Evolutionary conservation across 1,140 invertebrate genomes (phyloP), one percentile per base, ranked within the genome.

Genomic region (Helicorthomorpha holstii): DNA sequence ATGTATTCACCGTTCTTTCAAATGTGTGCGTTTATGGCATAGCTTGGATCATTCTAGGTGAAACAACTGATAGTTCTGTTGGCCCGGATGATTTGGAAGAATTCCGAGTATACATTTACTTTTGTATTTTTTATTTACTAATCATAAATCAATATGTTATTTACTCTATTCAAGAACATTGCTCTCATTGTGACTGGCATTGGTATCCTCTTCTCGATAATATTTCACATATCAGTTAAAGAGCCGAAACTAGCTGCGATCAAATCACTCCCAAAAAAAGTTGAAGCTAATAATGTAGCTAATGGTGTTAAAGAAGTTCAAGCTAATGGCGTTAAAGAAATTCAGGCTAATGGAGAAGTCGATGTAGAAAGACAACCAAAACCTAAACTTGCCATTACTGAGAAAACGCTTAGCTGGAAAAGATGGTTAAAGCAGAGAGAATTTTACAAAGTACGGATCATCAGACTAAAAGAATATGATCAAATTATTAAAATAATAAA

Each of bases 21-120:
- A 85, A 82, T 60, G 74, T 90, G n/a, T 65, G 75, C 34, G 81
- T 86, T 1, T 90, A 85, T 66, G 62, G 82, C 16, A 76, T 88
- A 38, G 81, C 83, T 0, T 85, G 81, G 78, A 64, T 79, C n/a
- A 70, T 79, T 56, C 66, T 83, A 60, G 67, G 76, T 57, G 66
- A 70, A 7, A 10, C 19, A 66, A 63, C 69, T 59, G 63, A 72
- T 64, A 60, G 69, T 56, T 73, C 78, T 68, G 75, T 90, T 50
- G 75, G 76, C 10, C 76, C 78, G 4, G 59, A 65, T 22, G 85
- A 91, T 73, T 73, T 70, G 19, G 61, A 69, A 53, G 81, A 82
- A 63, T 90, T 90, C 65, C 71, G 78, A 66, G 83, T 86, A 72
- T 57, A 57, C 25, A 22, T 46, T 46, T 7, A 46, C 4, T 22